Evolutionary conservation across 2,888 invertebrate genomes (phyloP), one percentile per base, ranked within the genome.

Genomic region (Rhyacophila evoluta): DNA sequence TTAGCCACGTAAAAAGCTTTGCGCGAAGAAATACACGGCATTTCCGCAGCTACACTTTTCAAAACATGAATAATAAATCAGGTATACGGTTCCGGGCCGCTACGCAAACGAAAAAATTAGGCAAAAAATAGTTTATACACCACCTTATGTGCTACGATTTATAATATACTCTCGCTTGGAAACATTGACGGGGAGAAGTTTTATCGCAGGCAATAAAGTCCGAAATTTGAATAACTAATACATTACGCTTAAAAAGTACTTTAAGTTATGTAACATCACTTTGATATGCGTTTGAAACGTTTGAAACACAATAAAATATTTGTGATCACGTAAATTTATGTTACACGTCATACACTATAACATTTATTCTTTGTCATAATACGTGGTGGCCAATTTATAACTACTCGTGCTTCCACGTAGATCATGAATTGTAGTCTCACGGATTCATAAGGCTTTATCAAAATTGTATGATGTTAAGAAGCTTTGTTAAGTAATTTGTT

Each of bases 21-120:
- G 77, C 37, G 77, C 37, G 73, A 41, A 39, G 71, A 79, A 79
- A 79, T 72, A 41, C 72, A 41, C 79, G 67, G 75, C 67, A 38
- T 75, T 79, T 79, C 75, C 72, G 75, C 68, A 75, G 79, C 55
- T 68, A 75, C 79, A 75, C 75, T 72, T 69, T 79, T 79, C 75
- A 79, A 79, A 79, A 79, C 75, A 79, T 79, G 79, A 79, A 79
- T 79, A 79, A 79, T 79, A 79, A 79, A 79, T 79, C 79, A 79
- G 41, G 36, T 25, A 74, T 71, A n/a, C 69, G 71, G 74, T 37
- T 78, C 78, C 78, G 75, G 75, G 74, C 79, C 27, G 33, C 71
- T 37, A 37, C 71, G 36, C 33, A 71, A 33, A 36, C 36, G 71
- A 71, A 71, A 71, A 71, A 71, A 71, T 71, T 71, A 71, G 71